phyloP scores from a whole-genome alignment of 1,140 invertebrate species.

The Atta texana region DNA sequence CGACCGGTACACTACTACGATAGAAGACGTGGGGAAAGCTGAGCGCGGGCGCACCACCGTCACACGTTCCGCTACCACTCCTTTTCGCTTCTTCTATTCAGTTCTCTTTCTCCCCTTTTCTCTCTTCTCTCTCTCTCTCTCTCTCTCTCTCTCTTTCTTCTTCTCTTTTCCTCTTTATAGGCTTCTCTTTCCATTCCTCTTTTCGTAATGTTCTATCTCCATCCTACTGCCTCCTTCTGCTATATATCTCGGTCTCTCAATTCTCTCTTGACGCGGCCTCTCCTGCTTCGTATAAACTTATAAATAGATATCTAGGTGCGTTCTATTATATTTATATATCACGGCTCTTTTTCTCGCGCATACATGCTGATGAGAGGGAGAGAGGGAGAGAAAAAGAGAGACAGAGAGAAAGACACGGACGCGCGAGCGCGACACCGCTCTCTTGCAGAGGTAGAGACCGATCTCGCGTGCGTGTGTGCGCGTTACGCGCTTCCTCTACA shows the following conservation, averaged over 20 bases:
- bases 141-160: not conserved
- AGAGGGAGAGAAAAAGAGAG: not conserved
- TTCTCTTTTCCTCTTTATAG: not conserved
- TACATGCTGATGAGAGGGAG: not conserved
- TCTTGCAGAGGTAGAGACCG: slow-evolving; percentile 21
- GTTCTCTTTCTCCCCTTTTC: not conserved
- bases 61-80: slow-evolving; percentile 55
- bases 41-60: slow-evolving; percentile 58
- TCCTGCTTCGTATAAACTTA: slow-evolving; percentile 76
- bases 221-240: slow-evolving; percentile 7
- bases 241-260: slow-evolving; percentile 5
- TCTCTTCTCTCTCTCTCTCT: not conserved
- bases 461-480: slow-evolving; percentile 23
- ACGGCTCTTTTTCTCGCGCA: slow-evolving; percentile 53
- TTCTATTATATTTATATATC: slow-evolving; percentile 82
- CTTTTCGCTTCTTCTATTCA: slow-evolving; percentile 55
- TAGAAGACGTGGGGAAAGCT: slow-evolving; percentile 52
- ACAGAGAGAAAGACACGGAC: not conserved
- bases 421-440: slow-evolving; percentile 37
- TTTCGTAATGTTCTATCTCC: not conserved
- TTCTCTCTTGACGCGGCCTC: slow-evolving; percentile 24
- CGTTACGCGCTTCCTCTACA: slow-evolving; percentile 49
- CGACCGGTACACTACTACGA: slow-evolving; percentile 53
- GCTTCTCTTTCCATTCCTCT: not conserved
- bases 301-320: slow-evolving; percentile 83